Evolutionary conservation across 2,113 vertebrate genomes (phyloP), one percentile per base, ranked within the genome.

Genomic region (Tylochromis polylepis): DNA sequence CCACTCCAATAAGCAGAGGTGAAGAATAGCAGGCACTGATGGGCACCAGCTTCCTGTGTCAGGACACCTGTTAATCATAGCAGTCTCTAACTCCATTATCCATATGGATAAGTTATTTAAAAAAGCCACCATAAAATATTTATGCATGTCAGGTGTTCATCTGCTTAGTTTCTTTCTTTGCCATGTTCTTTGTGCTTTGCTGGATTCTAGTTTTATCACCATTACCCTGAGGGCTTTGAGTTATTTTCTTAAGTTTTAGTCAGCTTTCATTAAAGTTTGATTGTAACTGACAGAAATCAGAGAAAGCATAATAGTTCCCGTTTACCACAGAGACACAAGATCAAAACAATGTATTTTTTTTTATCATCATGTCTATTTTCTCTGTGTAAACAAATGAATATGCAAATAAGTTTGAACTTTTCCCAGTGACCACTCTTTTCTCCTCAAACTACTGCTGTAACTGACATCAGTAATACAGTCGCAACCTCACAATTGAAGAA

Each of bases 121-220:
- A 34, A 10, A 10, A 20, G 0, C 0, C 31, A 34, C 59, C 0
- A 65, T 41, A 38, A 36, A 34, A 0, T 60, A n/a, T 62, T 62
- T 70, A 3, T 41, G 12, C 38, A 6, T 0, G 22, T 70, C 5
- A 70, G 38, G 8, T 43, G 38, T 46, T 46, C n/a, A 24, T 70
- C 65, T 15, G 22, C 41, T 70, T 24, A 43, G 14, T 70, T 70
- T 70, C 3, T 43, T 24, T 70, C 36, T 43, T 70, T 15, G 38
- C 1, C 5, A 0, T 10, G 65, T 27, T 46, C 14, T 70, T 16
- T 70, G 38, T 43, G 22, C 65, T 43, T 70, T 70, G 38, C 38
- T 70, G 65, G 38, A 27, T 27, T 70, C 65, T 0, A 16, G 65
- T 46, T 43, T 70, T 70, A 24, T 16, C 46, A 3, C 3, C 65